Conservation (phyloP, 1,140 invertebrate genomes). For the Frieseomelitta varia region DNA sequence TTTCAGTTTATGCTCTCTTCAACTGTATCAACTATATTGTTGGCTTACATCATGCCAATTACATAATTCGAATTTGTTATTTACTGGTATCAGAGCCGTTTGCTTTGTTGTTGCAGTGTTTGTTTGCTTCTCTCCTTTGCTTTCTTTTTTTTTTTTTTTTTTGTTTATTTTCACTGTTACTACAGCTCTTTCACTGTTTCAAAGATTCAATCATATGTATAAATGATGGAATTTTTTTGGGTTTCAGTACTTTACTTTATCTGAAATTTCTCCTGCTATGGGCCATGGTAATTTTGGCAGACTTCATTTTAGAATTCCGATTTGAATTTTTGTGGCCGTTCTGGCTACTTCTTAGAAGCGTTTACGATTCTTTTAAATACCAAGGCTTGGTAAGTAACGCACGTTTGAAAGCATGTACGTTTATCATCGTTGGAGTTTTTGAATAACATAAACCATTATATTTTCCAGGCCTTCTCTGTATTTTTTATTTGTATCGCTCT, state of each 20-base stretch:
- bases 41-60: constrained; percentile 3
- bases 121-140: not conserved
- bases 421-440: not conserved
- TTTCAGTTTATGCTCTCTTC: not conserved
- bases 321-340: constrained; percentile 99
- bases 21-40: not conserved
- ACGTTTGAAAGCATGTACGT: constrained; percentile 83
- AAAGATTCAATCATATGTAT: not conserved
- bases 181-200: no score
- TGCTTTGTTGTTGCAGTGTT: not conserved
- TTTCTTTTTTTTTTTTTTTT: no score
- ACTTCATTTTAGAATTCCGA: constrained; percentile 98
- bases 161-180: no score
- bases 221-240: constrained; percentile 65
- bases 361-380: constrained; percentile 99
- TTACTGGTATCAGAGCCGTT: not conserved
- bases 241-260: constrained; percentile 95
- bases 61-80: not conserved
- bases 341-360: constrained; percentile 97
- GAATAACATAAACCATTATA: constrained; percentile 48
- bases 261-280: constrained; percentile 98
- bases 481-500: constrained; percentile 99
- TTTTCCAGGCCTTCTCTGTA: constrained; percentile 96
- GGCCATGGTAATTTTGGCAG: constrained; percentile 96
- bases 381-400: constrained; percentile 96